Evolutionary conservation across 1,140 invertebrate species (phyloP).

Genomic region (Aphis gossypii): DNA sequence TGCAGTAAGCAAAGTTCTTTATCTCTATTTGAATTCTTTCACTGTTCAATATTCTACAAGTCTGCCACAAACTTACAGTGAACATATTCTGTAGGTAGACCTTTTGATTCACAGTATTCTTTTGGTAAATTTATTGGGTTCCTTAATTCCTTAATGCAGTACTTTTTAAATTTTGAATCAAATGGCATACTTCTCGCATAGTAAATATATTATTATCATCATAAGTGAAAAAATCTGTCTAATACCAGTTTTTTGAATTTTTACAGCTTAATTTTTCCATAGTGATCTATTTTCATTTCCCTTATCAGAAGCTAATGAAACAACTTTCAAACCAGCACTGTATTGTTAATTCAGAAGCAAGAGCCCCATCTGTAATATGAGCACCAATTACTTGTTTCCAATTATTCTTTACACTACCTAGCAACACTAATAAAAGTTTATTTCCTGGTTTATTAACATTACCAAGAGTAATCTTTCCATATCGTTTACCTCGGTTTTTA

Average conservation of each 20-base stretch:
- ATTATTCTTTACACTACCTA: constrained; percentile 23
- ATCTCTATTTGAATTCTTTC: not conserved
- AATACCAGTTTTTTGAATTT: constrained; percentile 35
- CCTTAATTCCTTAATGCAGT: not conserved
- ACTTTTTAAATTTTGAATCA: constrained; percentile 43
- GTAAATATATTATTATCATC: not conserved
- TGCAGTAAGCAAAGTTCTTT: constrained; percentile 18
- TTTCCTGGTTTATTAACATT: not conserved
- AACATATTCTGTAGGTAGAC: constrained; percentile 21
- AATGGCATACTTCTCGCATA: constrained; percentile 30
- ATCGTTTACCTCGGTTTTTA: constrained; percentile 8
- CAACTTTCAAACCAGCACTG: constrained; percentile 33
- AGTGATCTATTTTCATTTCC: constrained; percentile 23
- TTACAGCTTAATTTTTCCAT: constrained; percentile 8
- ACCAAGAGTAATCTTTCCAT: constrained; percentile 26
- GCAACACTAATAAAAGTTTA: constrained; percentile 21
- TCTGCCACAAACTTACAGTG: not conserved
- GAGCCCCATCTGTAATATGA: constrained; percentile 11
- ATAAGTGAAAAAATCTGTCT: constrained; percentile 9
- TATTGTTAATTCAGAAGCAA: not conserved
- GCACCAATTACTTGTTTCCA: constrained; percentile 50
- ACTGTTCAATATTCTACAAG: constrained; percentile 16
- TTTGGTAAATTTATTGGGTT: not conserved
- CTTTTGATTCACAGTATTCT: constrained; percentile 7
- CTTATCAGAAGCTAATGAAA: constrained; percentile 40